Evolutionary conservation across 2,888 invertebrate species (phyloP), one percentile per base, ranked within the genome.

Genomic region (Chloroclystis v-ata): DNA sequence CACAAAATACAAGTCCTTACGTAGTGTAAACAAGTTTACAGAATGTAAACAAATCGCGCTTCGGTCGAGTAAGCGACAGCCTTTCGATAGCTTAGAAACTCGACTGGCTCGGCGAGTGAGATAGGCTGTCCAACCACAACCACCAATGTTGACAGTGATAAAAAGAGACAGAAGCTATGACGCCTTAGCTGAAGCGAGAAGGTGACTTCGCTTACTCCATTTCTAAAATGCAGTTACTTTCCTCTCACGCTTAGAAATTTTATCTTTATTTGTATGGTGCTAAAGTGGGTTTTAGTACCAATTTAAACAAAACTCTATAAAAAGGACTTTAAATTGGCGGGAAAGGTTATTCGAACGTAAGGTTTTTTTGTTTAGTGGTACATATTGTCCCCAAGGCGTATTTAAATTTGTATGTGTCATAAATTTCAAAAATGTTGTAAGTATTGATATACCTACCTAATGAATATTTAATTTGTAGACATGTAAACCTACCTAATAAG

Each of bases 101-200:
- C 55, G 55, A 82, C 82, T 81, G 67, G 70, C 48, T 16, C 30
- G 52, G 28, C 30, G 63, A 66, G 43, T 50, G 68, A 67, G 68
- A 69, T 40, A 61, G 59, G 54, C 10, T 8, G 16, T 16, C 10
- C 16, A 9, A 28, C n/a, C 20, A 49, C 42, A 48, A 57, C 49
- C 47, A 49, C 38, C 41, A 44, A 28, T 40, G 38, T 49, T 9
- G 11, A 11, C 1, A 25, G 37, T 35, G 77, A 47, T 63, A 35
- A 57, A 84, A 59, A 71, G 77, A 70, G 80, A 79, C 35, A 52
- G 60, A 49, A 49, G 64, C 48, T 60, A 61, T 52, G 69, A 71
- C 64, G 66, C 51, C 60, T 53, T 43, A 24, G 52, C 41, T 37
- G 54, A 53, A 65, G 37, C 13, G 57, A 56, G 49, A 56, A 37